Evolutionary conservation across 2,113 vertebrate genomes (phyloP).

Genomic region (Petrocephalus microphthalmus): DNA sequence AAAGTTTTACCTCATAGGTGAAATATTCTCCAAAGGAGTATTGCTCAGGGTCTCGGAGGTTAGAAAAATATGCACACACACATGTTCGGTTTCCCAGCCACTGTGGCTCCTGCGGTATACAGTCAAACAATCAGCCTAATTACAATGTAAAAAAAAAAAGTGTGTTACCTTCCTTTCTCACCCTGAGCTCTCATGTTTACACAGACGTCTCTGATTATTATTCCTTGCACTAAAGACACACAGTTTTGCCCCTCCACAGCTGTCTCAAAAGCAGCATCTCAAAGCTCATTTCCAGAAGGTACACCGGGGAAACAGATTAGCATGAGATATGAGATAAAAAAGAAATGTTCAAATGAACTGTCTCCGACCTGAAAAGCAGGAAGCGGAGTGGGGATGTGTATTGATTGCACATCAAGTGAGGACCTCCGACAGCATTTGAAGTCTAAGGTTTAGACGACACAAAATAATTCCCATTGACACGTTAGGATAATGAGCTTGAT

Average conservation of each 20-base stretch:
- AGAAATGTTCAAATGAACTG: constrained; percentile 30
- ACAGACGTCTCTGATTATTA: constrained; percentile 34
- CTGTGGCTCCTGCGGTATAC: neutral
- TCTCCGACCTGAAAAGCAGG: constrained; percentile 26
- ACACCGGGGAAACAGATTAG: constrained; percentile 31
- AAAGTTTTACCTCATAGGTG: neutral
- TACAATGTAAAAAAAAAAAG: neutral
- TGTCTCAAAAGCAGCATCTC: constrained; percentile 33
- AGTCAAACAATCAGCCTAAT: neutral
- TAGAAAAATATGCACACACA: neutral
- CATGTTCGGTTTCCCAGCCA: neutral
- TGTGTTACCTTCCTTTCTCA: neutral
- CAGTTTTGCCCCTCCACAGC: constrained; percentile 32
- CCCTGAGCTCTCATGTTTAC: constrained; percentile 26
- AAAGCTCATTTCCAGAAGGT: constrained; percentile 37
- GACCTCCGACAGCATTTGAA: constrained; percentile 37
- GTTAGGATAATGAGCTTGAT: constrained; percentile 61
- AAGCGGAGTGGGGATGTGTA: constrained; percentile 32
- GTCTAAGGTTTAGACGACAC: constrained; percentile 36
- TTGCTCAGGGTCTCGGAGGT: neutral
- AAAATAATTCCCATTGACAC: constrained; percentile 47
- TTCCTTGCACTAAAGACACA: constrained; percentile 35
- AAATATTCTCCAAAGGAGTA: neutral
- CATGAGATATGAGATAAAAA: constrained; percentile 39
- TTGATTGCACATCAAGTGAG: constrained; percentile 39